Evolutionary conservation across 2,888 invertebrate genomes (phyloP).

Genomic region (Microctonus aethiopoides): DNA sequence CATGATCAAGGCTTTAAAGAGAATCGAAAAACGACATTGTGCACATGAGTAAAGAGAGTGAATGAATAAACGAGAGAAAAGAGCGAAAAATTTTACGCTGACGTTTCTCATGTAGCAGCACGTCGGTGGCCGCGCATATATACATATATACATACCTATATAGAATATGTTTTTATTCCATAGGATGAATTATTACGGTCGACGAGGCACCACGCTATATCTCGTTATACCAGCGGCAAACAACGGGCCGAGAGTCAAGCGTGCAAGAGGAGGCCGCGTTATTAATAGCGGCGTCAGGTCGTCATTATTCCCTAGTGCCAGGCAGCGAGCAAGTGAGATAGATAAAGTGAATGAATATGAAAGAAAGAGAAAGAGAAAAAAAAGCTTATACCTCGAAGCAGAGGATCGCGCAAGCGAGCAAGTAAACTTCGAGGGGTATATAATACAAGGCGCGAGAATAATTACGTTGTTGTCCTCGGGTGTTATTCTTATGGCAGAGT

Average conservation of each 20-base stretch:
- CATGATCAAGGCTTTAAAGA: not conserved
- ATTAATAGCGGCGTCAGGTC: slow-evolving; percentile 48
- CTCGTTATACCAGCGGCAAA: slow-evolving; percentile 45
- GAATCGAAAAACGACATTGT: not conserved
- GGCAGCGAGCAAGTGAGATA: slow-evolving; percentile 21
- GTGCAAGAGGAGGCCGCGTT: slow-evolving; percentile 35
- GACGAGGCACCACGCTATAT: slow-evolving; percentile 42
- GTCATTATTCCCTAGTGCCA: slow-evolving; percentile 43
- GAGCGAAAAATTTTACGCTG: not conserved
- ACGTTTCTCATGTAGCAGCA: slow-evolving; percentile 11
- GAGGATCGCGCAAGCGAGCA: slow-evolving; percentile 36
- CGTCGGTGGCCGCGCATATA: slow-evolving; percentile 12
- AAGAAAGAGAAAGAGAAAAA: slow-evolving; percentile 18
- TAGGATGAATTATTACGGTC: slow-evolving; percentile 36
- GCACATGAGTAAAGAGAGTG: not conserved
- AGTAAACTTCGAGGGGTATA: slow-evolving; percentile 27
- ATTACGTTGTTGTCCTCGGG: slow-evolving; percentile 30
- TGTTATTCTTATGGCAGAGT: not conserved
- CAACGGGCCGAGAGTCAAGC: slow-evolving; percentile 35
- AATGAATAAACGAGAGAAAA: not conserved
- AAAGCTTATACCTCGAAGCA: slow-evolving; percentile 20
- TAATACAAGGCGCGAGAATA: slow-evolving; percentile 29
- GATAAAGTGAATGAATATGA: not conserved
- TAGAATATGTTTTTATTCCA: slow-evolving; percentile 28
- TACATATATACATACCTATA: slow-evolving; percentile 13